Conservation (phyloP, 2,888 invertebrate species). For the Ophion slaviceki region DNA sequence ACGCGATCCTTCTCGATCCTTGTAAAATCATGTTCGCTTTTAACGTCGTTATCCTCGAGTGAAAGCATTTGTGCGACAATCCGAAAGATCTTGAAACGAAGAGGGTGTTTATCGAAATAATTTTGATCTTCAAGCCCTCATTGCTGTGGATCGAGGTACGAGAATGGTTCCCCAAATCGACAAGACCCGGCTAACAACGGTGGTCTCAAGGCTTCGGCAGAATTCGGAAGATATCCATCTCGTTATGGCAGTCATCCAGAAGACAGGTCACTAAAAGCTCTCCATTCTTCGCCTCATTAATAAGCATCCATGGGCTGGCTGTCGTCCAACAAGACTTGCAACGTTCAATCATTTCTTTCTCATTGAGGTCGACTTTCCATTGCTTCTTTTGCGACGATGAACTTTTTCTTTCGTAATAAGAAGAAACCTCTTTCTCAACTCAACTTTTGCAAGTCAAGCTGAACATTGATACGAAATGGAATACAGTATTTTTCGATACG, state of each 20-base stretch:
- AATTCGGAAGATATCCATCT: constrained; percentile 68
- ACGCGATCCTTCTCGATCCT: too few relatives aligned
- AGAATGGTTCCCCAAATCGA: constrained; percentile 61
- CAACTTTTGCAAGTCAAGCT: not conserved
- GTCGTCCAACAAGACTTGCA: constrained; percentile 32
- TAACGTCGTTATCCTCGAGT: too few relatives aligned
- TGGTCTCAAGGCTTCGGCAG: constrained; percentile 59
- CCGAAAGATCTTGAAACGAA: not conserved
- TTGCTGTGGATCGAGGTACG: constrained; percentile 74
- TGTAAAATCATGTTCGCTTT: too few relatives aligned
- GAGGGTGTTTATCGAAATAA: constrained; percentile 22
- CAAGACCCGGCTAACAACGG: constrained; percentile 56
- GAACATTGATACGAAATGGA: not conserved
- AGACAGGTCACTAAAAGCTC: constrained; percentile 71
- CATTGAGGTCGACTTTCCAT: not conserved
- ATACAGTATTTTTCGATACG: not conserved
- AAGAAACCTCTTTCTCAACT: not conserved
- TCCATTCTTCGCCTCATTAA: constrained; percentile 35
- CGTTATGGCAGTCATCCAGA: constrained; percentile 73
- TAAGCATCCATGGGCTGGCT: constrained; percentile 39
- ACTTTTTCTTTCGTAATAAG: not conserved
- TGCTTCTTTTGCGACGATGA: not conserved
- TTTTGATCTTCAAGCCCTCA: constrained; percentile 70
- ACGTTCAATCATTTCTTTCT: constrained; percentile 27
- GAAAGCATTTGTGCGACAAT: too few relatives aligned